Conservation (phyloP, 1,140 invertebrate species). For the Amphibalanus amphitrite region DNA sequence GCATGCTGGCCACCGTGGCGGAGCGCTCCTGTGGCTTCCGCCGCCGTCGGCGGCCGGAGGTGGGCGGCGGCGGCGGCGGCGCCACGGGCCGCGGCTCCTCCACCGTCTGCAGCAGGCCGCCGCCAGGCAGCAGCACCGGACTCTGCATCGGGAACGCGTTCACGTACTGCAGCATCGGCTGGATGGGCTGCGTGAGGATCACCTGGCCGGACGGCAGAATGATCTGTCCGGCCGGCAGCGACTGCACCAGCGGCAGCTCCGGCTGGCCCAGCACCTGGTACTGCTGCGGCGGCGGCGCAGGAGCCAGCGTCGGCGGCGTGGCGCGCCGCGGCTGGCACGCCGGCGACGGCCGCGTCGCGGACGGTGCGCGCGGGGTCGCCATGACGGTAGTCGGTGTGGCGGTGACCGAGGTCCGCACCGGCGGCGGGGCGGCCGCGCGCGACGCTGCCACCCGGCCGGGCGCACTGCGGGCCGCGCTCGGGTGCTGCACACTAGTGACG, state of each 20-base stretch:
- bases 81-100: not conserved
- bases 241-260: not conserved
- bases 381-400: not conserved
- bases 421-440: too few species aligned
- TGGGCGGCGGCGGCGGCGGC: too few species aligned
- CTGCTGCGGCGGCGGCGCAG: not conserved
- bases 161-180: conserved; percentile 2
- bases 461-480: not conserved
- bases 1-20: not conserved
- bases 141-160: not conserved
- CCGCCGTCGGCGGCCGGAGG: too few species aligned
- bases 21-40: not conserved
- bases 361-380: not conserved
- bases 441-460: not conserved
- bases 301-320: not conserved
- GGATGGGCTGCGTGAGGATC: not conserved
- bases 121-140: not conserved
- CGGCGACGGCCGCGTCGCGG: not conserved
- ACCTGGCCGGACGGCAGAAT: not conserved
- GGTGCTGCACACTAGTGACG: not conserved
- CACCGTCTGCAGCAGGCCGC: not conserved
- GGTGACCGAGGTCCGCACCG: not conserved
- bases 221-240: not conserved
- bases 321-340: not conserved
- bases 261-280: not conserved